Conservation (phyloP, 2,888 invertebrate species). For the Tipula unca region DNA sequence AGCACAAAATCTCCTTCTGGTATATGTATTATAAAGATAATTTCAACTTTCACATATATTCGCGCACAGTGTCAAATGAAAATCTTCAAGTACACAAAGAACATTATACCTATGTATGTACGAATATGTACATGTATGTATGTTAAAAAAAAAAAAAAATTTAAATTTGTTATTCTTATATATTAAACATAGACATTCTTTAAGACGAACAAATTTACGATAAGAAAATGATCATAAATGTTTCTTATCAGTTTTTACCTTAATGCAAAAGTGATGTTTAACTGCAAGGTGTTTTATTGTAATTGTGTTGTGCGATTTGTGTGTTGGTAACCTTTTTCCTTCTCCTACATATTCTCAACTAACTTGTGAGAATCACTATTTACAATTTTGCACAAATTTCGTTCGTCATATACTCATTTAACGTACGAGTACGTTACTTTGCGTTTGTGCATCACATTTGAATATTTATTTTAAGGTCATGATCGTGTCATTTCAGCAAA, state of each 20-base stretch:
- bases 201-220: conserved; percentile 17
- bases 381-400: not conserved
- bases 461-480: conserved; percentile 1
- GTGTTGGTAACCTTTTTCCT: not conserved
- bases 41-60: not conserved
- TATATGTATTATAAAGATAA: not conserved
- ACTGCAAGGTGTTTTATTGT: conserved; percentile 18
- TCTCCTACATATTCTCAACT: not conserved
- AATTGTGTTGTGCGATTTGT: conserved; percentile 9
- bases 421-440: not conserved
- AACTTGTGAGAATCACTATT: not conserved
- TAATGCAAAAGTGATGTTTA: conserved; percentile 18
- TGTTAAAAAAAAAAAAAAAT: not conserved
- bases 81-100: not conserved
- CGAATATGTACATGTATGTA: not conserved
- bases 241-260: conserved; percentile 17
- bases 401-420: not conserved
- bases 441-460: not conserved
- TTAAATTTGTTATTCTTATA: not conserved
- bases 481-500: not conserved
- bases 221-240: conserved; percentile 15
- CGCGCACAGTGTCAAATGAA: not conserved
- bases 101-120: not conserved
- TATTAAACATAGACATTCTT: conserved; percentile 8
- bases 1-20: conserved; percentile 8